A percentile compares a stretch with the other conserved stretches of the same genome.
These are phyloP conservation scores for Eudasyphora cyanicolor DNA, from an alignment of 2,888 invertebrate genomes.

Conservation along the genomic window DNA sequence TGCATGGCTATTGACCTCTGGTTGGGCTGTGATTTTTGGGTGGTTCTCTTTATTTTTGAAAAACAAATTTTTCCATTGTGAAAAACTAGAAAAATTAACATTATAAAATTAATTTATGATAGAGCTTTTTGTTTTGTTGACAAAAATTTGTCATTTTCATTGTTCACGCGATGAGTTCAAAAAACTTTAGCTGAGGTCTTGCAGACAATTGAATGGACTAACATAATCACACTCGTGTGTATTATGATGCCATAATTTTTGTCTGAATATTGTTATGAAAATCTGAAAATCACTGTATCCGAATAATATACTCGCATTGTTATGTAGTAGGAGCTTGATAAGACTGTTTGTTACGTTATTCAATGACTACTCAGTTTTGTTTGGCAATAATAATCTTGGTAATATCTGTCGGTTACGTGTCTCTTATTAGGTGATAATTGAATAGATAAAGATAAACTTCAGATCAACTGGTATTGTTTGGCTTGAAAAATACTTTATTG, in stretches of 20 bases:
- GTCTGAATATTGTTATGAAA: neutral
- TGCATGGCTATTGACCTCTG: neutral
- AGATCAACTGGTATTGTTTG: too few species aligned
- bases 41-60: neutral
- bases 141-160: neutral
- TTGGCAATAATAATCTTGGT: neutral
- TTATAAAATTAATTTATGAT: conserved; percentile 6
- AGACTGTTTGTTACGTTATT: neutral
- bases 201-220: neutral
- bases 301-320: too few species aligned
- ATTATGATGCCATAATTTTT: too few species aligned
- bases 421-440: neutral
- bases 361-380: neutral
- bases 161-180: neutral
- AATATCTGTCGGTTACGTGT: neutral
- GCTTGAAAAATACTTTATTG: too few species aligned
- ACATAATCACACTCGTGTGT: too few species aligned
- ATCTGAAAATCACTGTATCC: neutral
- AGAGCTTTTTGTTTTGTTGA: neutral
- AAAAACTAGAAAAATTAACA: conserved; percentile 7
- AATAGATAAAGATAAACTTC: too few species aligned
- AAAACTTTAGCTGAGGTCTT: neutral
- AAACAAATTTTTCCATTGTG: conserved; percentile 11
- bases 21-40: neutral
- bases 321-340: neutral